Evolutionary conservation across 1,140 invertebrate genomes (phyloP), one percentile per base, ranked within the genome.

Genomic region (Drosophila rhopaloa): DNA sequence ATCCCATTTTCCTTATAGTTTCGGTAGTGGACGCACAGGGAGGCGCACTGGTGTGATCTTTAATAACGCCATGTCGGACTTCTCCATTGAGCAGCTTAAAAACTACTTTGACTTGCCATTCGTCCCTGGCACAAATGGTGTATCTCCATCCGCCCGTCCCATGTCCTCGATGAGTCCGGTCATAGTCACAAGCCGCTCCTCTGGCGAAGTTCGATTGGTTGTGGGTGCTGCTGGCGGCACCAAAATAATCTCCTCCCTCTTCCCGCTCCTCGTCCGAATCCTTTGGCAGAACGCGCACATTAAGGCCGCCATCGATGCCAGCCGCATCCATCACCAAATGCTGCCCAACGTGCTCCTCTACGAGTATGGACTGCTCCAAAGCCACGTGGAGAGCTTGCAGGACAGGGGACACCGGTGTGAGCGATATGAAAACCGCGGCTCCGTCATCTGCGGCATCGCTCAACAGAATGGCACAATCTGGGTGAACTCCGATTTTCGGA

Each of bases 21-120:
- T 92, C 13, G 91, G 91, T 37, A 90, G 88, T 35, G 90, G 90
- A 47, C 81, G 81, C 47, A 90, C 76, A 11, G 91, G 91, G 6
- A 59, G 55, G 9, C 81, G 94, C 35, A 98, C 98, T 0, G 98
- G 98, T 35, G 97, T 99, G 19, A 93, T 99, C 2, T 95, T 98
- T 79, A 99, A 99, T 93, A 96, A 97, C 91, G 96, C 96, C 60
- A 99, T 99, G 97, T 97, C 98, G 88, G 98, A 99, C 91, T 99
- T 99, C 93, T 97, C 97, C 0, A 94, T 96, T 0, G 95, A 96
- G 0, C 95, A 95, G 4, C 93, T 95, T 68, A 93, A 93, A 8
- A 99, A 97, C 93, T 95, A 95, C 67, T 98, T 97, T 90, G 96
- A 95, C 5, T 62, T 99, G 41, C 95, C 96, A 8, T 90, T 71